Conservation (phyloP, 1,140 invertebrate genomes). For the Magallana gigas region DNA sequence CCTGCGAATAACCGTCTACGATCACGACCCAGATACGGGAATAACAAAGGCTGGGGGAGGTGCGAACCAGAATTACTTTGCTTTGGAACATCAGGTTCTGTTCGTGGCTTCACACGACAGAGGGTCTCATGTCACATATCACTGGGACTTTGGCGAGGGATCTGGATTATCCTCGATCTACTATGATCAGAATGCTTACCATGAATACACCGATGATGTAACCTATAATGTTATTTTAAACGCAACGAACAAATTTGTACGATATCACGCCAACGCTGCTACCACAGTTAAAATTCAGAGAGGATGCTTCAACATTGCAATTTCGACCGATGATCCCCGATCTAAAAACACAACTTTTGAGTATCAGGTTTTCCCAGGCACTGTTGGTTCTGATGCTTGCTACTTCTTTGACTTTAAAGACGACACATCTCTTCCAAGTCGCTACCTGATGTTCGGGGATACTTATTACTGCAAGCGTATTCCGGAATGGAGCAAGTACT, state of each 20-base stretch:
- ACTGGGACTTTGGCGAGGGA: slow-evolving; percentile 58
- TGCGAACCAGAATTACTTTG: slow-evolving; percentile 49
- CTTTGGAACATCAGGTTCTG: slow-evolving; percentile 55
- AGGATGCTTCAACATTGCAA: slow-evolving; percentile 52
- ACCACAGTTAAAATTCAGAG: slow-evolving; percentile 51
- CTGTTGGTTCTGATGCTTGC: slow-evolving; percentile 60
- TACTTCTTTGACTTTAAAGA: slow-evolving; percentile 62
- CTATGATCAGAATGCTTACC: slow-evolving; percentile 39
- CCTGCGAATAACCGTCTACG: slow-evolving; percentile 42
- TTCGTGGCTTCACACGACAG: slow-evolving; percentile 48
- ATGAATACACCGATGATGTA: slow-evolving; percentile 50
- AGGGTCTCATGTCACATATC: slow-evolving; percentile 60
- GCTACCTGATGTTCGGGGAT: slow-evolving; percentile 60
- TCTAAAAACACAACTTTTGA: slow-evolving; percentile 59
- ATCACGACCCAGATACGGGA: slow-evolving; percentile 46
- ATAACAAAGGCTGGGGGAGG: slow-evolving; percentile 53
- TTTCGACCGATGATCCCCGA: slow-evolving; percentile 56
- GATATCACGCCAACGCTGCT: background rate
- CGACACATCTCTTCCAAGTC: slow-evolving; percentile 48
- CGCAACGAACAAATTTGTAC: slow-evolving; percentile 52
- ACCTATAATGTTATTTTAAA: slow-evolving; percentile 48
- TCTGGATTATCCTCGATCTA: slow-evolving; percentile 44
- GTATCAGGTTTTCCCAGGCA: slow-evolving; percentile 57
- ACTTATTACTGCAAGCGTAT: slow-evolving; percentile 45
- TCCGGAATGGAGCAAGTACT: slow-evolving; percentile 54